Evolutionary conservation across 2,888 invertebrate genomes (phyloP).

Genomic region (Caenorhabditis parvicauda): DNA sequence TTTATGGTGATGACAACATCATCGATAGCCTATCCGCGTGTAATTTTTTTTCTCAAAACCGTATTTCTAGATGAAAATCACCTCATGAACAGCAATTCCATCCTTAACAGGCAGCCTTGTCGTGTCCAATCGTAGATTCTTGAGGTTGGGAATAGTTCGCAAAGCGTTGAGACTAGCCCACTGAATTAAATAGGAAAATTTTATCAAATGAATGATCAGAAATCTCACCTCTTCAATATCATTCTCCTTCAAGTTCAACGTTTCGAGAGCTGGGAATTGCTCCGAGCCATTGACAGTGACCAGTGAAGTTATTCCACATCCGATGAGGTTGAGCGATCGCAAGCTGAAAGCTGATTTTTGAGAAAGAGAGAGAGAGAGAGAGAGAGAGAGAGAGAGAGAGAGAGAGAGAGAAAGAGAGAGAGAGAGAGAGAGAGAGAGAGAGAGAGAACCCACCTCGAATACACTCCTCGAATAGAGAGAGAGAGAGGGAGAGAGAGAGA

Average conservation of each 20-base stretch:
- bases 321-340: constrained; percentile 20
- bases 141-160: constrained; percentile 14
- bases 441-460: constrained; percentile 6
- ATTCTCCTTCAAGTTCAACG: constrained; percentile 29
- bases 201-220: not conserved
- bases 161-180: constrained; percentile 36
- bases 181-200: constrained; percentile 11
- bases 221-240: constrained; percentile 4
- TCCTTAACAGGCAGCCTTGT: constrained; percentile 19
- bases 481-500: not conserved
- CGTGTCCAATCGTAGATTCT: constrained; percentile 29
- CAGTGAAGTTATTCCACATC: constrained; percentile 22
- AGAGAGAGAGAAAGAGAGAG: too few relatives aligned
- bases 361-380: not conserved
- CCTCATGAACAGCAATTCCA: constrained; percentile 34
- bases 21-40: too few relatives aligned
- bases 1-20: too few relatives aligned
- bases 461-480: constrained; percentile 20
- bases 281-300: constrained; percentile 2
- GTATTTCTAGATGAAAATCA: constrained; percentile 6
- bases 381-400: not conserved
- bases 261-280: constrained; percentile 27
- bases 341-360: too few relatives aligned
- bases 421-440: not conserved
- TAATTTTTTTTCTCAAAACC: too few relatives aligned